Percentiles rank a stretch among this genome's conserved stretches.
phyloP scores from a whole-genome alignment of 2,113 vertebrate species.

The Pluvialis apricaria region DNA sequence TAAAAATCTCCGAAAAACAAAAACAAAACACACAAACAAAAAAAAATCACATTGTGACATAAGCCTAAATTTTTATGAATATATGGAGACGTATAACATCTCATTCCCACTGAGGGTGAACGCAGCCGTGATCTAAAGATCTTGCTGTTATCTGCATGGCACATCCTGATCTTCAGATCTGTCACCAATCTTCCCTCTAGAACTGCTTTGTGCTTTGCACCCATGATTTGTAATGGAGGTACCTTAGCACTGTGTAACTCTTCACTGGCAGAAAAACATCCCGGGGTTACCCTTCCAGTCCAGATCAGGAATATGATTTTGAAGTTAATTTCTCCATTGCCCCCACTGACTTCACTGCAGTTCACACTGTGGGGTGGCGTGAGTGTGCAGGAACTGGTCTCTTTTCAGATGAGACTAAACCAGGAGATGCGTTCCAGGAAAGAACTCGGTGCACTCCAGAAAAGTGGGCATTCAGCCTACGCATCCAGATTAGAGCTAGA shows the following conservation, averaged over 20 bases:
- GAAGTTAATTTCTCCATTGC: not conserved
- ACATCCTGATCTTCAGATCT: not conserved
- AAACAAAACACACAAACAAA: no score
- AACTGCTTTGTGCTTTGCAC: not conserved
- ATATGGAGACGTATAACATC: not conserved
- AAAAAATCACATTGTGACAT: no score
- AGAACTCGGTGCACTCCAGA: not conserved
- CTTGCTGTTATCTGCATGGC: not conserved
- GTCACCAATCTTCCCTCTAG: not conserved
- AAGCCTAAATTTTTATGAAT: not conserved
- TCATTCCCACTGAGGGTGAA: not conserved
- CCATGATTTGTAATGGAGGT: not conserved
- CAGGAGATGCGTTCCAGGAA: not conserved
- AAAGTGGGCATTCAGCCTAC: not conserved
- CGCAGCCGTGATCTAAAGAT: not conserved
- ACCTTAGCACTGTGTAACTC: not conserved
- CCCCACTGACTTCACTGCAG: not conserved
- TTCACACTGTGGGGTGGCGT: not conserved
- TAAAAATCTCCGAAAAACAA: not conserved
- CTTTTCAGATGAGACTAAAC: not conserved
- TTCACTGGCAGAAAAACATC: not conserved
- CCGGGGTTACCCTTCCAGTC: not conserved
- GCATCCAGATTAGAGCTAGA: not conserved
- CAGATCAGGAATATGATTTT: not conserved
- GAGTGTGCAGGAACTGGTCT: not conserved